Evolutionary conservation across 2,888 invertebrate species (phyloP).

Genomic region (Mythimna albipuncta): DNA sequence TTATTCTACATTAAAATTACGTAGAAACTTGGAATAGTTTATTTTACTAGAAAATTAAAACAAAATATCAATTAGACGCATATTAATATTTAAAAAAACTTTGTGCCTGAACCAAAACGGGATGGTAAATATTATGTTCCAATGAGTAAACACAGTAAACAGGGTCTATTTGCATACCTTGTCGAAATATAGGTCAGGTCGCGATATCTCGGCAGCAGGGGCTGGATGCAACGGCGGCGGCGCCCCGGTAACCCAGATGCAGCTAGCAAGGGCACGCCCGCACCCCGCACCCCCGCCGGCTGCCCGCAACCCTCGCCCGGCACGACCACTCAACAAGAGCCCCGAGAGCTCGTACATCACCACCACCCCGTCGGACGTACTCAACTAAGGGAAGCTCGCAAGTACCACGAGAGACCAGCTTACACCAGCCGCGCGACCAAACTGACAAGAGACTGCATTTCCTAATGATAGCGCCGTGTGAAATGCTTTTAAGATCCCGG

Average conservation of each 20-base stretch:
- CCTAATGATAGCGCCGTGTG: slow-evolving; percentile 61
- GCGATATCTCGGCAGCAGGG: slow-evolving; percentile 68
- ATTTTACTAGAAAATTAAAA: background rate
- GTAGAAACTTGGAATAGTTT: background rate
- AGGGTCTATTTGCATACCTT: slow-evolving; percentile 71
- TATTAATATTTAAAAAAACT: no score
- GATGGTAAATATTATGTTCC: slow-evolving; percentile 50
- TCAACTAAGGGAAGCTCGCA: slow-evolving; percentile 18
- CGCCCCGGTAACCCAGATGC: slow-evolving; percentile 84
- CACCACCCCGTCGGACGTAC: slow-evolving; percentile 37
- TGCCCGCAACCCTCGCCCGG: slow-evolving; percentile 57
- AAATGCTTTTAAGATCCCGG: slow-evolving; percentile 58
- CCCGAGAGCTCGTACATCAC: slow-evolving; percentile 56
- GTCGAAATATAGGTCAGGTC: slow-evolving; percentile 84
- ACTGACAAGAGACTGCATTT: slow-evolving; percentile 64
- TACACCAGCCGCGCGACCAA: slow-evolving; percentile 42
- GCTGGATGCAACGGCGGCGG: slow-evolving; percentile 80
- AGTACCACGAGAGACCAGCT: slow-evolving; percentile 36
- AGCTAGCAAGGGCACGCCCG: slow-evolving; percentile 76
- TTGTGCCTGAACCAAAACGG: background rate
- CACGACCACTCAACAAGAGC: slow-evolving; percentile 60
- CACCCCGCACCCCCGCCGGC: slow-evolving; percentile 60
- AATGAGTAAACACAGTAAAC: slow-evolving; percentile 70
- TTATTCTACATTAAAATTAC: background rate
- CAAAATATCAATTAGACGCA: background rate